Percentiles rank a stretch among this genome's conserved stretches.
Conservation (phyloP, 2,888 invertebrate genomes). For the Auanema sp. region DNA sequence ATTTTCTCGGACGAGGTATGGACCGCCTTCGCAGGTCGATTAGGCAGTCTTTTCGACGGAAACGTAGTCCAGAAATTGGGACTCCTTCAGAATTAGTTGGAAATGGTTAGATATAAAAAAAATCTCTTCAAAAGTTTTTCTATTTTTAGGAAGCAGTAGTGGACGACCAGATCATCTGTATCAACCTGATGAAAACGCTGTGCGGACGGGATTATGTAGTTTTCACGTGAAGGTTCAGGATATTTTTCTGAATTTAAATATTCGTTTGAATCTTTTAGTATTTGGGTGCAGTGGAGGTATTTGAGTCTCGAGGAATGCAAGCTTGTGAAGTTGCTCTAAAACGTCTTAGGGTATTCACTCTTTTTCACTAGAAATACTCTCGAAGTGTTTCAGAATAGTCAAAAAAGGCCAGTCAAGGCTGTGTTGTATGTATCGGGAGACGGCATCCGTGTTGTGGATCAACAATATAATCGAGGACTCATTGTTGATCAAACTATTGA, state of each 20-base stretch:
- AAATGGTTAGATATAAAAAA: conserved; percentile 1
- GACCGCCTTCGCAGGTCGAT: conserved; percentile 74
- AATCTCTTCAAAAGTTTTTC: background rate
- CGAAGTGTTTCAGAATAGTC: conserved; percentile 75
- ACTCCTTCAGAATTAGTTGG: conserved; percentile 71
- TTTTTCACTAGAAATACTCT: too few relatives aligned
- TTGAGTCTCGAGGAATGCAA: conserved; percentile 98
- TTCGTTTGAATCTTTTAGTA: conserved; percentile 71
- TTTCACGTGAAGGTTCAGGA: conserved; percentile 93
- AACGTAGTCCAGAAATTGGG: conserved; percentile 64
- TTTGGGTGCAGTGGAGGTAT: conserved; percentile 97
- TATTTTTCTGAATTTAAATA: background rate
- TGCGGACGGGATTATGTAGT: conserved; percentile 90
- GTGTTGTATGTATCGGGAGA: conserved; percentile 73
- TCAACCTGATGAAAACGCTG: conserved; percentile 85
- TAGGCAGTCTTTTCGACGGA: conserved; percentile 80
- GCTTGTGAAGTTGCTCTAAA: conserved; percentile 98
- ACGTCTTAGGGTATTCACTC: conserved; percentile 79
- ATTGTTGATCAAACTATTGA: conserved; percentile 99
- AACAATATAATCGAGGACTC: conserved; percentile 90
- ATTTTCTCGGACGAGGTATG: conserved; percentile 54
- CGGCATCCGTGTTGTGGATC: conserved; percentile 94
- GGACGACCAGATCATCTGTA: conserved; percentile 42
- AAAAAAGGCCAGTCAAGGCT: conserved; percentile 80
- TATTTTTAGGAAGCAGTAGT: conserved; percentile 19